Base-by-base conservation (phyloP, 2,797 vertebrate genomes). In the Chrysocyon brachyurus region DNA sequence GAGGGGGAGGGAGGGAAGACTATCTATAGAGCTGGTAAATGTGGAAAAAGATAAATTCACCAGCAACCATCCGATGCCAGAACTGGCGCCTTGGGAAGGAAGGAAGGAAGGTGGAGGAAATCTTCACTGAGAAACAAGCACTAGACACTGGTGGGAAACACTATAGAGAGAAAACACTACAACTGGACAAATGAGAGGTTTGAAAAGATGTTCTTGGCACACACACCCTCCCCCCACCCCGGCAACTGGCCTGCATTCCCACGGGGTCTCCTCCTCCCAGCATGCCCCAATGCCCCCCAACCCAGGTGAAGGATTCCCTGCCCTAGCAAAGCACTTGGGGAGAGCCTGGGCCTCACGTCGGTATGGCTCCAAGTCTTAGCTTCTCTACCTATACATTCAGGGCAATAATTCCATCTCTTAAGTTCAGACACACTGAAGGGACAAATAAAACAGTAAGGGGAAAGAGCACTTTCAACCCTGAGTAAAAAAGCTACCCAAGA, bases 401-500 rank as follows among this genome's bases (percentile, higher is more conserved):
- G 28, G 49, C 12, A 4, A 36, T 59, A 68, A 31, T 16, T 85
- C 84, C 17, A 61, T 73, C 66, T 83, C 56, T 82, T 57, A 73
- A 36, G 19, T 54, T 33, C 79, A 85, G 52, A 78, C 66, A 24
- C n/a, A n/a, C 87, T 59, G 31, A 52, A 77, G 49, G 31, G 11
- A 73, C 79, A 93, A 81, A 84, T 0, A 24, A 16, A 87, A 91
- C 36, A 64, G 57, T 15, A 57, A 64, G 6, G 16, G 54, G 22
- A 36, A 81, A 90, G 31, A 77, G n/a, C 19, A 63, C 57, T 33
- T 61, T 75, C 73, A 89, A 66, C 72, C 81, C 75, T 17, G 2
- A 87, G 57, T 8, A 31, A 54, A 93, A 78, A 79, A 86, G 36
- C 56, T 64, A n/a, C 93, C 57, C 12, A 24, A 86, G 31, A 91